Evolutionary conservation across 2,888 invertebrate genomes (phyloP).

Genomic region (Caenorhabditis uteleia): DNA sequence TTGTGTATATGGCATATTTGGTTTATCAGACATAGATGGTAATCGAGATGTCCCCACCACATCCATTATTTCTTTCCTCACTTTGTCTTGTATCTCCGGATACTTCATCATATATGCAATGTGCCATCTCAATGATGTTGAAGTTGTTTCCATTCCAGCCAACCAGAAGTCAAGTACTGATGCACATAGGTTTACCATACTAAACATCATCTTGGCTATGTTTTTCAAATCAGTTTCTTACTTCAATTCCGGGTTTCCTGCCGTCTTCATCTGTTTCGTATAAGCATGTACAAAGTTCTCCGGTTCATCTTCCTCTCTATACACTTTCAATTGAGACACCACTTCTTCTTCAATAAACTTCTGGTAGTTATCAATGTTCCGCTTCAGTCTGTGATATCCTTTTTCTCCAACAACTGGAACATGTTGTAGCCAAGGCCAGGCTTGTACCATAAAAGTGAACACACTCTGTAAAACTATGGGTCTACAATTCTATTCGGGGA

Average conservation of each 20-base stretch:
- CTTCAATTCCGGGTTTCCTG: conserved; percentile 11
- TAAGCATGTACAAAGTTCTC: conserved; percentile 49
- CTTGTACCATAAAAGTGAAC: not conserved
- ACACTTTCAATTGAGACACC: conserved; percentile 14
- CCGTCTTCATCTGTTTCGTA: conserved; percentile 13
- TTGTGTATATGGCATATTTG: conserved; percentile 37
- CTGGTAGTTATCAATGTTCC: conserved; percentile 17
- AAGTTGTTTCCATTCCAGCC: conserved; percentile 58
- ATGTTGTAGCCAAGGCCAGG: conserved; percentile 27
- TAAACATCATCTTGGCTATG: conserved; percentile 6
- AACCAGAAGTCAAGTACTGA: conserved; percentile 47
- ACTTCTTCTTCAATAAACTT: conserved; percentile 32
- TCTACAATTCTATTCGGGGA: not conserved
- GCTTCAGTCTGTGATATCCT: conserved; percentile 16
- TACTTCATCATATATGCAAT: conserved; percentile 45
- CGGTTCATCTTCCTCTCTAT: conserved; percentile 26
- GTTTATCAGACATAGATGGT: conserved; percentile 39
- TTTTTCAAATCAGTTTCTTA: too few species aligned
- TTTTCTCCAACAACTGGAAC: conserved; percentile 33
- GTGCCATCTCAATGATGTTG: conserved; percentile 47
- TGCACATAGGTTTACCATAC: conserved; percentile 18
- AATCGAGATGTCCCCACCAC: conserved; percentile 32
- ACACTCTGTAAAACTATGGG: not conserved
- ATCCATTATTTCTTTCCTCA: conserved; percentile 36
- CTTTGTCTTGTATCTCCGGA: conserved; percentile 46